Evolutionary conservation across 2,888 invertebrate genomes (phyloP).

Genomic region (Pherbina coryleti): DNA sequence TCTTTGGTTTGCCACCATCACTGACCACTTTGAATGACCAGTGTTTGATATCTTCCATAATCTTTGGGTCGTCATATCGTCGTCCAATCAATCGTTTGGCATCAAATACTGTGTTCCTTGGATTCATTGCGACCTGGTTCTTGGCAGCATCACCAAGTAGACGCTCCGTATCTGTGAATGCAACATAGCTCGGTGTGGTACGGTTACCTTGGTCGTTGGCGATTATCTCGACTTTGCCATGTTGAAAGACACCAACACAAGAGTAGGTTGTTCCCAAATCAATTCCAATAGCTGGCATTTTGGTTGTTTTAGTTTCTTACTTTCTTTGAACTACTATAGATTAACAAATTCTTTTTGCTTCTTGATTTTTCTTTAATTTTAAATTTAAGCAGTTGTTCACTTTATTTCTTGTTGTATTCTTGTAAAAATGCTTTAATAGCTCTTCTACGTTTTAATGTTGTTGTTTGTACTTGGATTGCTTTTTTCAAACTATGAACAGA

Average conservation of each 20-base stretch:
- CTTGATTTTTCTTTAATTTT: background rate
- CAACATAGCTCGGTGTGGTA: conserved; percentile 84
- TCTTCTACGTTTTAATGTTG: background rate
- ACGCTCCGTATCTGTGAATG: conserved; percentile 87
- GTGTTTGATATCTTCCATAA: conserved; percentile 93
- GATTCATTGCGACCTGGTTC: conserved; percentile 89
- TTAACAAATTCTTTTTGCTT: background rate
- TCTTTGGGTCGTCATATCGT: conserved; percentile 86
- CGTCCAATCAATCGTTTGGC: conserved; percentile 94
- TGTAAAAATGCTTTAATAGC: background rate
- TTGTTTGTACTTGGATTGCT: conserved; percentile 2
- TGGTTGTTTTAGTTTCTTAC: conserved; percentile 54
- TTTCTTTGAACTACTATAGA: background rate
- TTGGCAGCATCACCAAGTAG: conserved; percentile 88
- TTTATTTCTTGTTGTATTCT: conserved; percentile 22
- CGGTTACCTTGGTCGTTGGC: conserved; percentile 87
- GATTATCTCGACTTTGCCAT: conserved; percentile 86
- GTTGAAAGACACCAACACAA: conserved; percentile 85
- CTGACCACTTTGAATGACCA: conserved; percentile 93
- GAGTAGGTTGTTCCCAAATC: conserved; percentile 91
- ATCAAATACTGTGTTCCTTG: conserved; percentile 91
- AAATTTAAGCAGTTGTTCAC: background rate
- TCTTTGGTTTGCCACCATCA: conserved; percentile 84
- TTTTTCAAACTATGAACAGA: background rate
- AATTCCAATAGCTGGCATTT: conserved; percentile 80